Evolutionary conservation across 2,113 vertebrate genomes (phyloP), one percentile per base, ranked within the genome.

Genomic region (Chelonoidis abingdonii): DNA sequence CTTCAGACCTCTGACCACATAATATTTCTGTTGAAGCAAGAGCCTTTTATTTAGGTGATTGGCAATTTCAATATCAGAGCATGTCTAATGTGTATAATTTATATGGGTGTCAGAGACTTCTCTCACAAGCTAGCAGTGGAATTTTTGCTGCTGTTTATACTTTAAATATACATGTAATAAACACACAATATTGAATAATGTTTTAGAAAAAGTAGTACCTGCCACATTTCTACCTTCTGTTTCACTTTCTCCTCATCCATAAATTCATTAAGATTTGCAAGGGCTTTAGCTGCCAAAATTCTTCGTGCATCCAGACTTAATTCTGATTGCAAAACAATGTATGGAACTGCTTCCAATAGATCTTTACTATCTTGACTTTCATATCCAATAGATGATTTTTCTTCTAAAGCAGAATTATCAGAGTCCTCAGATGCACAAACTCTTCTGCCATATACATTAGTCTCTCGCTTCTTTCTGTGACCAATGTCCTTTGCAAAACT

Each of bases 201-300:
- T 54, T 89, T 87, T 72, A 38, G 27, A 88, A 96, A 95, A 94
- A 95, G 78, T 35, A 92, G 59, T 99, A 99, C 99, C 99, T 99
- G 99, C 99, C 99, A 99, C 90, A 97, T 93, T 92, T 98, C 98
- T 47, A 99, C 98, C 90, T 98, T 99, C 91, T 97, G 96, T 82
- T 97, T 98, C 65, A 99, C 97, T 83, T 98, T 98, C 78, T 98
- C 98, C 93, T 98, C 98, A 62, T 95, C 99, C 83, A 97, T 89
- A 94, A 98, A 97, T 88, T 98, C 98, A 89, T 98, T 97, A 80
- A 99, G 97, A 95, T 98, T 96, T 85, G 99, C 99, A 91, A 99
- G 98, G 76, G 99, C 99, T 98, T 98, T 99, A 53, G 99, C 99
- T 94, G 99, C 99, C 95, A 99, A 93, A 65, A 99, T 62, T 87